Conservation (phyloP, 2,888 invertebrate species). For the Globia sparganii region DNA sequence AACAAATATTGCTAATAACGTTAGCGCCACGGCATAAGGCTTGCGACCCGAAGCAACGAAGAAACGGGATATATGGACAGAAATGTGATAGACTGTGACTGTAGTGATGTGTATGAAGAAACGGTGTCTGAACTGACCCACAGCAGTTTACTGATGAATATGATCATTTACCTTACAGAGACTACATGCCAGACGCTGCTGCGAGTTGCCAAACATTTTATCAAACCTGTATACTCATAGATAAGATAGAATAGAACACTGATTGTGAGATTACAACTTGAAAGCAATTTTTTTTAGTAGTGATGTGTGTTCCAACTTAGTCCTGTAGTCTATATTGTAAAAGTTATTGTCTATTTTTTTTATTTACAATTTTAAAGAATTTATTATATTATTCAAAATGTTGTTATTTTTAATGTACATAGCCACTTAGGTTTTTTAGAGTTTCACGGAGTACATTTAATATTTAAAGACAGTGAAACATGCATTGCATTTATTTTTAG, state of each 20-base stretch:
- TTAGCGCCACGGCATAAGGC: constrained; percentile 35
- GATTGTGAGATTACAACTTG: constrained; percentile 56
- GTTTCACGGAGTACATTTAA: constrained; percentile 41
- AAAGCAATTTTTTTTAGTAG: constrained; percentile 50
- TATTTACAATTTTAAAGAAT: constrained; percentile 28
- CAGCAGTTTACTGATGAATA: constrained; percentile 79
- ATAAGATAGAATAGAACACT: constrained; percentile 55
- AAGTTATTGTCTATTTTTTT: constrained; percentile 12
- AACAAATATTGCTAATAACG: constrained; percentile 38
- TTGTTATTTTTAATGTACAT: constrained; percentile 49
- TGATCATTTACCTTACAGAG: constrained; percentile 89
- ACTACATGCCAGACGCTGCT: constrained; percentile 77
- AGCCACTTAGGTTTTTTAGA: constrained; percentile 44
- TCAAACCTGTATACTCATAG: constrained; percentile 71
- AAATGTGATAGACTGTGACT: constrained; percentile 76
- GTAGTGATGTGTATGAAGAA: constrained; percentile 75
- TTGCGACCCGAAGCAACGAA: constrained; percentile 63
- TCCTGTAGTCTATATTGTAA: constrained; percentile 17
- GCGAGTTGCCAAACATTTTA: constrained; percentile 82
- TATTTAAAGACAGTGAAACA: constrained; percentile 58
- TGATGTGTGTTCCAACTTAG: constrained; percentile 12
- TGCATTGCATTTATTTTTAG: constrained; percentile 58
- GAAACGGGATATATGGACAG: constrained; percentile 61
- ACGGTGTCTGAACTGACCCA: constrained; percentile 72
- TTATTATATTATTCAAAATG: constrained; percentile 33